Conservation (phyloP, 1,140 invertebrate genomes). For the Ceratosolen solmsi region DNA sequence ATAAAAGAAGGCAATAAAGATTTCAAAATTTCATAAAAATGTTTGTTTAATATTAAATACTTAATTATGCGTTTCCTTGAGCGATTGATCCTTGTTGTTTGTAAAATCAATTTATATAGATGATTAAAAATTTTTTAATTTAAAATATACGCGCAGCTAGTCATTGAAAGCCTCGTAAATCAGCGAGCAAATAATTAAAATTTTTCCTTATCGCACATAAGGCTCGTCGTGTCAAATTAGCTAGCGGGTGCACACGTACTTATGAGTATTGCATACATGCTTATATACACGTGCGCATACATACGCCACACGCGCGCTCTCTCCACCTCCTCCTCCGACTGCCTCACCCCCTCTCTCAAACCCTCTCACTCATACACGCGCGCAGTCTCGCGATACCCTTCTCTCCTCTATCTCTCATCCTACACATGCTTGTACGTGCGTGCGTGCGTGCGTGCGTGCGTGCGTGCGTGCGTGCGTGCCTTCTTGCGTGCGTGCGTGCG, state of each 20-base stretch:
- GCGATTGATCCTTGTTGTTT: conserved; percentile 25
- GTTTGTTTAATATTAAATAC: conserved; percentile 24
- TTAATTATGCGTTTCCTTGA: conserved; percentile 21
- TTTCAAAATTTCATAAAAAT: conserved; percentile 6
- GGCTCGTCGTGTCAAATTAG: conserved; percentile 43
- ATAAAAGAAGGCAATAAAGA: conserved; percentile 5
- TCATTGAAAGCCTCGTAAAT: conserved; percentile 46
- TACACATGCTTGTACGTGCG: too few relatives aligned
- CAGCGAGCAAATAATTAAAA: conserved; percentile 45
- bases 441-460: too few relatives aligned
- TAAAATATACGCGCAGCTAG: conserved; percentile 20
- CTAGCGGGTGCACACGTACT: conserved; percentile 14
- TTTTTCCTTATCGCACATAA: conserved; percentile 42
- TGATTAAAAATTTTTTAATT: conserved; percentile 33
- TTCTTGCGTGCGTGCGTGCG: background rate
- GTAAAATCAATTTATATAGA: conserved; percentile 11
- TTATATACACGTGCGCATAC: background rate
- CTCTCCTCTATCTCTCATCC: too few relatives aligned
- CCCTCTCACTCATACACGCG: background rate
- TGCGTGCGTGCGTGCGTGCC: too few relatives aligned
- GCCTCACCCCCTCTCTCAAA: too few relatives aligned
- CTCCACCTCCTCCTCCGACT: background rate
- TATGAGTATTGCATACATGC: background rate
- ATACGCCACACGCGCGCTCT: background rate
- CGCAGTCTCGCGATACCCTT: background rate